phyloP scores from a whole-genome alignment of 1,140 invertebrate species.

The Steinernema feltiae region DNA sequence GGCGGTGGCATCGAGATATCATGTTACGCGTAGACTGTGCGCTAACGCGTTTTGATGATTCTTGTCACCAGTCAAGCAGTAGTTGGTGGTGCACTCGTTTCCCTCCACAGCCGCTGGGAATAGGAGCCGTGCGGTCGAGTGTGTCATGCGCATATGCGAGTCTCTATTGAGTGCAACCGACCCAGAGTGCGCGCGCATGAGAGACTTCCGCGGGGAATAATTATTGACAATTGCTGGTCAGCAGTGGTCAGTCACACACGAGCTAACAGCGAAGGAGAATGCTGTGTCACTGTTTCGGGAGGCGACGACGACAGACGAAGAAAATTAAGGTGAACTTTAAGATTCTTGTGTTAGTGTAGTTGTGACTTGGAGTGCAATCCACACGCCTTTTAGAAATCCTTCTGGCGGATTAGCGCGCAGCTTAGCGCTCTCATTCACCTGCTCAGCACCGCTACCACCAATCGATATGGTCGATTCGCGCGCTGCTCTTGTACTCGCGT shows the following conservation, averaged over 20 bases:
- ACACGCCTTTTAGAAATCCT: too few species aligned
- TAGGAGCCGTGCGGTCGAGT: neutral
- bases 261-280: neutral
- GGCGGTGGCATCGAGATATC: too few species aligned
- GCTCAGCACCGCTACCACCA: neutral
- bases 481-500: neutral
- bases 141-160: slow-evolving; percentile 2
- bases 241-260: neutral
- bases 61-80: too few species aligned
- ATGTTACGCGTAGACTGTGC: too few species aligned
- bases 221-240: neutral
- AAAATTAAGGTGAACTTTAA: too few species aligned
- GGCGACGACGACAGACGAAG: neutral
- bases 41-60: too few species aligned
- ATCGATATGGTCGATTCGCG: neutral
- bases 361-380: too few species aligned
- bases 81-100: neutral
- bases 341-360: too few species aligned
- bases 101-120: neutral
- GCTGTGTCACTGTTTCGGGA: neutral
- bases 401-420: neutral
- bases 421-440: neutral
- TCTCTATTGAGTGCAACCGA: slow-evolving; percentile 7
- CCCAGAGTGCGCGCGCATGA: neutral
- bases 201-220: neutral